A percentile compares a stretch with the other conserved stretches of the same genome.
phyloP scores from a whole-genome alignment of 2,113 vertebrate genomes.

The Nesogale talazaci region DNA sequence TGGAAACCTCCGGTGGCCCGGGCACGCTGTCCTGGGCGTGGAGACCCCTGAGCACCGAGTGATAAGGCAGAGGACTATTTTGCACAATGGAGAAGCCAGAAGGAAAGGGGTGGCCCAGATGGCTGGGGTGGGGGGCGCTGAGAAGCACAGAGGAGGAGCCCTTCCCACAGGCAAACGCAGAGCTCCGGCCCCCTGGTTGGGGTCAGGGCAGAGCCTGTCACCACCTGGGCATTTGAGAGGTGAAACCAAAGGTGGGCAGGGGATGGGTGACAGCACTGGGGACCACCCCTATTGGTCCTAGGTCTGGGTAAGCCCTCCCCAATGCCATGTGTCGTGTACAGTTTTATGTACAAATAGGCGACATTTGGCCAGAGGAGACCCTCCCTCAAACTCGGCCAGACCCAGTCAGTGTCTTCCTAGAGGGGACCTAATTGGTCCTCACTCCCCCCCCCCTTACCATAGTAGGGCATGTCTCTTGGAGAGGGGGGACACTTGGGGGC shows the following conservation, averaged over 20 bases:
- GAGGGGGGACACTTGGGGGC: constrained; percentile 63
- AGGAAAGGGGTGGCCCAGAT: constrained; percentile 73
- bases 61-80: constrained; percentile 78
- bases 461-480: constrained; percentile 67
- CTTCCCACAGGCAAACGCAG: constrained; percentile 63
- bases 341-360: constrained; percentile 82
- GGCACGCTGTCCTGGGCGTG: constrained; percentile 58
- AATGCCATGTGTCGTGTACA: constrained; percentile 80
- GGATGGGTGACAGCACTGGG: constrained; percentile 67
- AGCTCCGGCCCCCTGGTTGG: constrained; percentile 66
- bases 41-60: constrained; percentile 67
- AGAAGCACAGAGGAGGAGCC: constrained; percentile 76
- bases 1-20: constrained; percentile 42
- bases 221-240: constrained; percentile 76
- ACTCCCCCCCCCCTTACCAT: constrained; percentile 62
- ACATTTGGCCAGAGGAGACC: constrained; percentile 80
- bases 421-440: constrained; percentile 70
- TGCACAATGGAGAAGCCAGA: constrained; percentile 83
- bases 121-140: constrained; percentile 68
- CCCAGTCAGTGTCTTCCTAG: constrained; percentile 81
- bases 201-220: constrained; percentile 64
- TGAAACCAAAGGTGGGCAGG: constrained; percentile 83
- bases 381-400: constrained; percentile 73
- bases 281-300: constrained; percentile 68
- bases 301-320: constrained; percentile 70